Evolutionary conservation across 2,113 vertebrate genomes (phyloP), one percentile per base, ranked within the genome.

Genomic region (Gnathonemus echidnorhynchus): DNA sequence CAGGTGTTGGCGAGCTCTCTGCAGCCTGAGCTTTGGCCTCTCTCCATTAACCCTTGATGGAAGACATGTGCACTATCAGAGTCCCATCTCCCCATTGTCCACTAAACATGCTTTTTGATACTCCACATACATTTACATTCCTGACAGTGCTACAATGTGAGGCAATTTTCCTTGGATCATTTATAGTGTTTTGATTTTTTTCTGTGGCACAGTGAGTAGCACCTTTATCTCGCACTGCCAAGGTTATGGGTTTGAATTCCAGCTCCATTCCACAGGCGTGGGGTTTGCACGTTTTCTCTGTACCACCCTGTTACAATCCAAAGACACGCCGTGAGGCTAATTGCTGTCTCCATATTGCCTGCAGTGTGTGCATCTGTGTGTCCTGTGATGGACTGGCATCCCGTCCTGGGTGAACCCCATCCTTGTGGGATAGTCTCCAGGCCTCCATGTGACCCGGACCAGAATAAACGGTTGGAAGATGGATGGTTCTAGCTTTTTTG

Each of bases 11-110:
- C 90, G 89, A 91, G 88, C 92, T 92, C 90, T 91, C 90, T 92
- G 91, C 86, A n/a, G 92, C 80, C 90, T 95, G 90, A 94, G 92
- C 94, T 93, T 91, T 95, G 93, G 94, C 93, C 93, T 90, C 48
- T 88, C 8, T 66, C 92, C 13, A n/a, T 92, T 91, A 91, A 31
- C 91, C 89, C 88, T 88, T 95, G 92, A 94, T 95, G 93, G 84
- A 90, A 95, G 89, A 91, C 94, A 95, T 95, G 94, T 93, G 91
- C 46, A 50, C 92, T 89, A 92, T 93, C 89, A 87, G 89, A 89
- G 91, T 17, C 89, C 91, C 56, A 89, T 42, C 89, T 89, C 90
- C 50, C 89, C 42, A 46, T 3, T 15, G 31, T 88, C 50, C 46
- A 45, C 31, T 87, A 87, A 53, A 53, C 10, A 8, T 19, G 35